Conservation (phyloP, 2,888 invertebrate genomes). For the Rhagonycha lutea region DNA sequence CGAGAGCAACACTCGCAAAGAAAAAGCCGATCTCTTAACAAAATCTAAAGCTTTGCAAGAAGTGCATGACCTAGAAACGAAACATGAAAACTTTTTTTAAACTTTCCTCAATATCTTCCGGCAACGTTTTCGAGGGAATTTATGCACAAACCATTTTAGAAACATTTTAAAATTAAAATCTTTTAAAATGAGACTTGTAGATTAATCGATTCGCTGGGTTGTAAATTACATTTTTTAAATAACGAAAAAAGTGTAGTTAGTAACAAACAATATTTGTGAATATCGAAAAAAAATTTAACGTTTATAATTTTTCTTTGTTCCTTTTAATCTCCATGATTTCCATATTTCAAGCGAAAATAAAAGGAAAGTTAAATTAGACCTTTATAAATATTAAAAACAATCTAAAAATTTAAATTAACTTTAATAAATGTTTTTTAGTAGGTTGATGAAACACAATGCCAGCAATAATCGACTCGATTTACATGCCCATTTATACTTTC, state of each 20-base stretch:
- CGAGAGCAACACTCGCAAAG: background rate
- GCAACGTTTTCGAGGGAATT: background rate
- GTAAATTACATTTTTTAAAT: background rate
- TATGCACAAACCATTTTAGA: background rate
- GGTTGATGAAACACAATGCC: background rate
- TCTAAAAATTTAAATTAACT: background rate
- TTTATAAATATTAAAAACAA: conserved; percentile 10
- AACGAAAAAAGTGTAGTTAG: background rate
- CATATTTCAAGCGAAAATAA: background rate
- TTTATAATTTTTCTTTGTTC: background rate
- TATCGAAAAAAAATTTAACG: too few species aligned
- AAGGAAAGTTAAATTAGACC: background rate
- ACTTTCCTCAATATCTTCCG: conserved; percentile 10
- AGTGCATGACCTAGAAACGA: conserved; percentile 12
- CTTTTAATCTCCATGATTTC: conserved; percentile 1
- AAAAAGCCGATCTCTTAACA: background rate
- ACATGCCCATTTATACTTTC: background rate
- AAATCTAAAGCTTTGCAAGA: conserved; percentile 2
- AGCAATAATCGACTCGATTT: background rate
- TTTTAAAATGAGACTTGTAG: background rate
- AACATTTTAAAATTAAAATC: background rate
- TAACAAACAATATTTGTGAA: background rate
- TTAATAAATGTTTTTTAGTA: background rate
- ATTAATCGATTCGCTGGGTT: background rate
- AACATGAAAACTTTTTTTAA: conserved; percentile 7